Conservation (phyloP, 2,888 invertebrate genomes). For the Thymelicus sylvestris region DNA sequence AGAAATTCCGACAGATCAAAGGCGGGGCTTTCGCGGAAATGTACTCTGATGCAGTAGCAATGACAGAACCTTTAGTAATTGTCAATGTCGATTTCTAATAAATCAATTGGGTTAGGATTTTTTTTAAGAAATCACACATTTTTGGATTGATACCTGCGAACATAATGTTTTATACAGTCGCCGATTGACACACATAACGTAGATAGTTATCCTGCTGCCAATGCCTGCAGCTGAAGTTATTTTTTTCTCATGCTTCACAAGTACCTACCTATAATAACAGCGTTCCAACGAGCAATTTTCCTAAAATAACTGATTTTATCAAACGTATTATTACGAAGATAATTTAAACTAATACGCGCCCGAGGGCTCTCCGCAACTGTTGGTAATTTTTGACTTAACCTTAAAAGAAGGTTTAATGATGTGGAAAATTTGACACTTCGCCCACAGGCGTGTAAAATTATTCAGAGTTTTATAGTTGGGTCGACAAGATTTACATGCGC, state of each 20-base stretch:
- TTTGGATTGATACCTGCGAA: too few relatives aligned
- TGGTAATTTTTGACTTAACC: conserved; percentile 50
- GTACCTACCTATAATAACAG: not conserved
- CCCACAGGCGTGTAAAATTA: conserved; percentile 66
- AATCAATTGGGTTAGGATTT: not conserved
- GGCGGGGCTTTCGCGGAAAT: conserved; percentile 68
- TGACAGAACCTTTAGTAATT: conserved; percentile 37
- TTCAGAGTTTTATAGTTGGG: conserved; percentile 69
- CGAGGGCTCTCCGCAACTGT: not conserved
- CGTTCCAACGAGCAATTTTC: conserved; percentile 6
- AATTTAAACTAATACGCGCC: conserved; percentile 19
- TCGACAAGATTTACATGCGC: conserved; percentile 53
- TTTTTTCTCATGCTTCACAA: not conserved
- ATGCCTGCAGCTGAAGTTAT: too few relatives aligned
- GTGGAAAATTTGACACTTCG: conserved; percentile 79
- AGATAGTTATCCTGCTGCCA: too few relatives aligned
- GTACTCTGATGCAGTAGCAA: conserved; percentile 41
- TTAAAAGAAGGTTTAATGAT: conserved; percentile 69
- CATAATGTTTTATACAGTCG: too few relatives aligned
- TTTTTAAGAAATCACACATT: not conserved
- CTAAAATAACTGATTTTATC: conserved; percentile 17
- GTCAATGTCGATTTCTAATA: conserved; percentile 34
- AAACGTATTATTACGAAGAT: conserved; percentile 15
- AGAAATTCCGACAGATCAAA: conserved; percentile 77
- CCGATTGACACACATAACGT: too few relatives aligned